Evolutionary conservation across 2,888 invertebrate genomes (phyloP).

Genomic region (Fissipunctia ypsillon): DNA sequence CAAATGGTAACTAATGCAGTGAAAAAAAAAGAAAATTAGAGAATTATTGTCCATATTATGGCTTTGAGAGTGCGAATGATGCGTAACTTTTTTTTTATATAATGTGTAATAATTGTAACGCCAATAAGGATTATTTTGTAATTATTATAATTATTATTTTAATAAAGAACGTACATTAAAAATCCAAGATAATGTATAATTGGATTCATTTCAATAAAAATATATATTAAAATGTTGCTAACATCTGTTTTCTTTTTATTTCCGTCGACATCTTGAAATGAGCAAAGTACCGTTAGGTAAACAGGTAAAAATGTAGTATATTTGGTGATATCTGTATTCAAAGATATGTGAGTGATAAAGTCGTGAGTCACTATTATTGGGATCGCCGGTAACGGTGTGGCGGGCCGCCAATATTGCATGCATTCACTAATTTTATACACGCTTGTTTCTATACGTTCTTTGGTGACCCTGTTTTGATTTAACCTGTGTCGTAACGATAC

Average conservation of each 20-base stretch:
- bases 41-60: constrained; percentile 84
- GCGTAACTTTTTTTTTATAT: constrained; percentile 81
- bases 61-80: constrained; percentile 83
- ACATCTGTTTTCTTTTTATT: constrained; percentile 82
- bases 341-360: constrained; percentile 55
- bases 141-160: constrained; percentile 90
- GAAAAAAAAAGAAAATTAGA: constrained; percentile 75
- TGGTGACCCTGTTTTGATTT: constrained; percentile 59
- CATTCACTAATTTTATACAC: constrained; percentile 55
- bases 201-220: constrained; percentile 91
- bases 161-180: constrained; percentile 88
- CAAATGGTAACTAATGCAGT: constrained; percentile 77
- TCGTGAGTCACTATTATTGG: constrained; percentile 58
- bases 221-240: constrained; percentile 91
- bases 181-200: constrained; percentile 89
- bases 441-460: constrained; percentile 36
- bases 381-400: constrained; percentile 57
- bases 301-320: constrained; percentile 39
- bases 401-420: constrained; percentile 52
- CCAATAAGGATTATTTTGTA: constrained; percentile 89
- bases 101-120: constrained; percentile 85
- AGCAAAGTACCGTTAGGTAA: constrained; percentile 32
- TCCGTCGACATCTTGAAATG: constrained; percentile 31
- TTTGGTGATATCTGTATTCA: constrained; percentile 43
- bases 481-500: constrained; percentile 44